Evolutionary conservation across 2,113 vertebrate species (phyloP).

Genomic region (Morone chrysops): DNA sequence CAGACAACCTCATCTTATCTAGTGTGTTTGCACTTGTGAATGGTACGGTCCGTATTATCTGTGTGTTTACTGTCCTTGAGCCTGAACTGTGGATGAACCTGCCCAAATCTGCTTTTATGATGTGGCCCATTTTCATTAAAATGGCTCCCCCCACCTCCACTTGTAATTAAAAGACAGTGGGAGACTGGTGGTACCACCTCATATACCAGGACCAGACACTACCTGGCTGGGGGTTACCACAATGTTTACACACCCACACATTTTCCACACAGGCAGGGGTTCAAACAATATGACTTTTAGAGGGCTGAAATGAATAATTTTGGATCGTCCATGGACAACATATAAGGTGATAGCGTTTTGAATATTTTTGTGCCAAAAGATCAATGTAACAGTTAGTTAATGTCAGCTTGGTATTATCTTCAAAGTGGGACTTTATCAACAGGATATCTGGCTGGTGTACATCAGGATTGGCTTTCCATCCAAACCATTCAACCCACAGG

Average conservation of each 20-base stretch:
- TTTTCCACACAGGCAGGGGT: conserved; percentile 43
- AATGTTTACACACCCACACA: conserved; percentile 76
- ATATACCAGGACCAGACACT: conserved; percentile 72
- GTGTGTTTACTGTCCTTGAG: conserved; percentile 75
- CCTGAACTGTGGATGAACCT: conserved; percentile 78
- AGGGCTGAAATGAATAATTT: conserved; percentile 19
- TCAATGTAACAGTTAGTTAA: neutral
- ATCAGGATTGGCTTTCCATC: neutral
- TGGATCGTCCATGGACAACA: neutral
- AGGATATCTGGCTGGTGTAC: neutral
- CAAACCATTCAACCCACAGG: neutral
- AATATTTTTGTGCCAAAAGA: neutral
- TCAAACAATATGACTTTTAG: conserved; percentile 36
- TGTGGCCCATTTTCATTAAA: conserved; percentile 78
- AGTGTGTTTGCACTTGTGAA: conserved; percentile 50
- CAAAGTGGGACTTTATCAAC: neutral
- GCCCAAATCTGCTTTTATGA: conserved; percentile 77
- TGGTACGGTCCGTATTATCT: conserved; percentile 56
- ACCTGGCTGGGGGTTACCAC: conserved; percentile 73
- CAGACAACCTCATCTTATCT: conserved; percentile 62
- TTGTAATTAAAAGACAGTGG: conserved; percentile 78
- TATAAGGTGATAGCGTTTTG: neutral
- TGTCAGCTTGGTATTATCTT: neutral
- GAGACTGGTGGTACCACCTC: conserved; percentile 77
- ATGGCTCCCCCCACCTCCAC: conserved; percentile 55